Percentiles rank a stretch among this genome's conserved stretches.
Evolutionary conservation across 2,113 vertebrate species (phyloP).

Genomic region (Montifringilla adamsi): DNA sequence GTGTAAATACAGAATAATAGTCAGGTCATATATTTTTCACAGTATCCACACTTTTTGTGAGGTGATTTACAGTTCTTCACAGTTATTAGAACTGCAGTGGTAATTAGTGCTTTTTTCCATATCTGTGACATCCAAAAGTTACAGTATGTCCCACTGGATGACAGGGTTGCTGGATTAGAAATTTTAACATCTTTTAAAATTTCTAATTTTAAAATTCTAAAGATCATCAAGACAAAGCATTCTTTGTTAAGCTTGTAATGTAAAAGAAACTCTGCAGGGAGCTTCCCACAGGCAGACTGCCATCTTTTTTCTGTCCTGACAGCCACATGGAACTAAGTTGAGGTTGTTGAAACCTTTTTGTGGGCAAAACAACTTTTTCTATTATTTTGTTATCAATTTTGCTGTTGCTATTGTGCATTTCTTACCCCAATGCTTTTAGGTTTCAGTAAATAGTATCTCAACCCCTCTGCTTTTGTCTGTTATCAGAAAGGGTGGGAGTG

Average conservation of each 20-base stretch:
- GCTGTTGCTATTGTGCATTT: not conserved
- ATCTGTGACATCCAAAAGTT: not conserved
- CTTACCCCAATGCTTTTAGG: not conserved
- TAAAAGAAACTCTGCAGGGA: not conserved
- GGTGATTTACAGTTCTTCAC: not conserved
- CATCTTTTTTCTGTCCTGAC: not conserved
- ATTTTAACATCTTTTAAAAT: not conserved
- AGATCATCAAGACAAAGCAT: not conserved
- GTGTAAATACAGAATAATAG: not conserved
- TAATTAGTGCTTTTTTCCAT: not conserved
- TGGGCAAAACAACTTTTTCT: not conserved
- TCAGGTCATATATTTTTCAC: not conserved
- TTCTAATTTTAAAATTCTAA: not conserved
- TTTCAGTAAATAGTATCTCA: not conserved
- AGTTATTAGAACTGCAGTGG: not conserved
- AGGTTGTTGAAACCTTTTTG: too few species aligned
- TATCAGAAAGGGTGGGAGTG: not conserved
- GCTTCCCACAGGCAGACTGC: not conserved
- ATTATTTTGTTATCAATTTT: not conserved
- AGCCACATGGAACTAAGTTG: not conserved
- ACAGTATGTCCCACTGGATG: not conserved
- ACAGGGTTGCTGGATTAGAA: not conserved
- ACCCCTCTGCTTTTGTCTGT: not conserved
- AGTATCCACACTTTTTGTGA: not conserved
- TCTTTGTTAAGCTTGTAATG: not conserved